Evolutionary conservation across 2,888 invertebrate species (phyloP).

Genomic region (Nyleta sp.): DNA sequence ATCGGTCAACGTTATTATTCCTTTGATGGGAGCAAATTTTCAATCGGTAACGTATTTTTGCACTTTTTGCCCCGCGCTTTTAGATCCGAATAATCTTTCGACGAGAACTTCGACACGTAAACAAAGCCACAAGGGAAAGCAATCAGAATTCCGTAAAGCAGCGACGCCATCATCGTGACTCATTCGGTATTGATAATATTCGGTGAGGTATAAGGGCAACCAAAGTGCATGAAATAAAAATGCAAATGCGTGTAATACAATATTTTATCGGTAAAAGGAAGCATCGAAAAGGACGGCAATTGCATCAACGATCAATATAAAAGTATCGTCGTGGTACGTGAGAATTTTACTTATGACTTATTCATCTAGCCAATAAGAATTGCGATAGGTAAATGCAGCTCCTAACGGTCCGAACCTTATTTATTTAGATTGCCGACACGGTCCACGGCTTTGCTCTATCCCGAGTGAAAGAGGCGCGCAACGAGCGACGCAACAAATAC

Average conservation of each 20-base stretch:
- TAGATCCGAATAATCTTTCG: neutral
- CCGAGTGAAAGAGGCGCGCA: slow-evolving; percentile 36
- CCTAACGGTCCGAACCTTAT: slow-evolving; percentile 68
- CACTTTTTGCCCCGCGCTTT: too few species aligned
- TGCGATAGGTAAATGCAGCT: slow-evolving; percentile 66
- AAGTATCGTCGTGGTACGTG: slow-evolving; percentile 69
- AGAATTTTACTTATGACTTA: slow-evolving; percentile 74
- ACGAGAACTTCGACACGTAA: neutral
- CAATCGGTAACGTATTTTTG: neutral
- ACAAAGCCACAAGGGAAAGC: slow-evolving; percentile 16
- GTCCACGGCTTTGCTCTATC: slow-evolving; percentile 67
- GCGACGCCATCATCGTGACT: slow-evolving; percentile 13
- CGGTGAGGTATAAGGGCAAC: slow-evolving; percentile 2
- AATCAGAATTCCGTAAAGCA: slow-evolving; percentile 35
- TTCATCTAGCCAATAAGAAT: slow-evolving; percentile 65
- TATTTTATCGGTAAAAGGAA: slow-evolving; percentile 37
- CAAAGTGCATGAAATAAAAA: slow-evolving; percentile 40
- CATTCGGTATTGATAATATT: slow-evolving; percentile 34
- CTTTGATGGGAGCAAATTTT: neutral
- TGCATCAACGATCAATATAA: slow-evolving; percentile 65
- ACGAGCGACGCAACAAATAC: slow-evolving; percentile 47
- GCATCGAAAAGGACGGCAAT: slow-evolving; percentile 32
- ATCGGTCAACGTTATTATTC: too few species aligned
- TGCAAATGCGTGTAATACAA: slow-evolving; percentile 45
- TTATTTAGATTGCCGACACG: slow-evolving; percentile 77